Conservation (phyloP, 37 sponge, comb jelly and placozoan species). For the Diacarnus erythraeanus region DNA sequence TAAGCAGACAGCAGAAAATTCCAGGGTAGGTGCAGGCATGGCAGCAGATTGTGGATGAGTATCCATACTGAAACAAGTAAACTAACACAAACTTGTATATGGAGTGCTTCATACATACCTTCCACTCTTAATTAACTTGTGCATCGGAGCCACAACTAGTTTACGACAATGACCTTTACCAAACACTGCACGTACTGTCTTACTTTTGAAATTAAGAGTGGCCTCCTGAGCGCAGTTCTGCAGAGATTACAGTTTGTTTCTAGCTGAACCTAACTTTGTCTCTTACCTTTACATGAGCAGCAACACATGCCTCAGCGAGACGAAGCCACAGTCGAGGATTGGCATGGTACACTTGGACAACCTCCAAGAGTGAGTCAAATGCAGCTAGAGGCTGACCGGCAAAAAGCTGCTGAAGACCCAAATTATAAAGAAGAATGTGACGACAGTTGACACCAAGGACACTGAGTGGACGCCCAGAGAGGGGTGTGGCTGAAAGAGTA, state of each 20-base stretch:
- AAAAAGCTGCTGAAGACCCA: constrained; percentile 91
- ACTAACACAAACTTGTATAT: not conserved
- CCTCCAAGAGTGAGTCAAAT: constrained; percentile 91
- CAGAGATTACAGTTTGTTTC: not conserved
- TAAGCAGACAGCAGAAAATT: constrained; percentile 91
- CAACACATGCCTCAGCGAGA: constrained; percentile 93
- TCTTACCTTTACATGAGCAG: constrained; percentile 65
- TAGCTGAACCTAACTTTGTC: not conserved
- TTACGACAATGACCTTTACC: constrained; percentile 83
- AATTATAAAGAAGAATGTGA: constrained; percentile 90
- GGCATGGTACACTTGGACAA: constrained; percentile 87
- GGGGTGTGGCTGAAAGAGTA: constrained; percentile 58
- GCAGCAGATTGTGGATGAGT: constrained; percentile 66
- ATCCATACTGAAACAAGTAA: not conserved
- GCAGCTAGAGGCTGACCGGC: constrained; percentile 82
- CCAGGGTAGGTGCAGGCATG: constrained; percentile 87
- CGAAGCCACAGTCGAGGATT: constrained; percentile 94
- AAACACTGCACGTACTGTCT: constrained; percentile 65
- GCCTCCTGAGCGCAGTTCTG: not conserved
- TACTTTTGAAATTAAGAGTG: constrained; percentile 41
- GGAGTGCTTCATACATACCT: not conserved
- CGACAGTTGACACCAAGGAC: constrained; percentile 87
- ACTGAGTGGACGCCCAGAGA: constrained; percentile 84
- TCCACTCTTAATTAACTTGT: constrained; percentile 4
- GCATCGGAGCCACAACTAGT: constrained; percentile 55